Conservation (phyloP, 2,888 invertebrate genomes). For the Trileptium ribeirensis region DNA sequence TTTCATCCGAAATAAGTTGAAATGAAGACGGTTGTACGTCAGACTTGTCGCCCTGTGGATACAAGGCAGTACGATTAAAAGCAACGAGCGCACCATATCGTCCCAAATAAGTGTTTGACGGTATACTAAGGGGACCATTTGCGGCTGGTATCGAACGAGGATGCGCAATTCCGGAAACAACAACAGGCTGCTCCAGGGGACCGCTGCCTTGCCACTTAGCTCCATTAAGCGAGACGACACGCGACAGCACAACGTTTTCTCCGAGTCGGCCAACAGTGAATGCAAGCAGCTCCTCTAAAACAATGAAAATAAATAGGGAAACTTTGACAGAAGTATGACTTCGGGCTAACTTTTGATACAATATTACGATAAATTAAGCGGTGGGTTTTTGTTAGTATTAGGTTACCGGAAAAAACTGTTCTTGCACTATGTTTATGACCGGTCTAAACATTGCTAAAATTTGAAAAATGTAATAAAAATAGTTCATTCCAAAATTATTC, state of each 20-base stretch:
- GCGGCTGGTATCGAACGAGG: not conserved
- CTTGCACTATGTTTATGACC: too few species aligned
- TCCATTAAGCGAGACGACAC: slow-evolving; percentile 12
- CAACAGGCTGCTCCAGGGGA: not conserved
- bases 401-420: too few species aligned
- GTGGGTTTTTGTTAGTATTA: too few species aligned
- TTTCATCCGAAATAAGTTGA: slow-evolving; percentile 54
- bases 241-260: slow-evolving; percentile 66
- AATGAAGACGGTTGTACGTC: not conserved
- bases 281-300: slow-evolving; percentile 72
- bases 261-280: slow-evolving; percentile 77
- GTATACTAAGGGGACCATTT: not conserved
- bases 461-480: too few species aligned
- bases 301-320: too few species aligned
- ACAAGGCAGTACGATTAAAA: slow-evolving; percentile 42
- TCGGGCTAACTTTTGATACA: too few species aligned
- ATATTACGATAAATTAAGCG: too few species aligned
- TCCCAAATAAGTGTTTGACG: slow-evolving; percentile 24
- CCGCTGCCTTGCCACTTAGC: not conserved
- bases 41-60: slow-evolving; percentile 54
- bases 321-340: too few species aligned
- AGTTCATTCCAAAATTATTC: too few species aligned
- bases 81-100: slow-evolving; percentile 18
- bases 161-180: not conserved
- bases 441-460: too few species aligned